A percentile compares a stretch with the other conserved stretches of the same genome.
phyloP scores from a whole-genome alignment of 2,797 vertebrate species.

The Acipenser oxyrinchus region DNA sequence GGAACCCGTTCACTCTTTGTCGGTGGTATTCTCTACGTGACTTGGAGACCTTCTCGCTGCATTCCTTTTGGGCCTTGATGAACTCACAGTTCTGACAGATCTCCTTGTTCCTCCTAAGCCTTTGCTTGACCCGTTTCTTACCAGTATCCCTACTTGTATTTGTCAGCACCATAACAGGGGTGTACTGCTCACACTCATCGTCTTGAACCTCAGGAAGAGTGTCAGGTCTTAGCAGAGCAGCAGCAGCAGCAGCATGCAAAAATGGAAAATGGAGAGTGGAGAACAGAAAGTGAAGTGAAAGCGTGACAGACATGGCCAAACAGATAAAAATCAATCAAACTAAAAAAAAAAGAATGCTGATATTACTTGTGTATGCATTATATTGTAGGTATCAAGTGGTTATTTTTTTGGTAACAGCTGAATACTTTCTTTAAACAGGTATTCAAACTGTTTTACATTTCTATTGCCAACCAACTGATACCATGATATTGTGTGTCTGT shows the following conservation, averaged over 20 bases:
- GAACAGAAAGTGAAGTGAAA: slow-evolving; percentile 40
- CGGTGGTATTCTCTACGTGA: slow-evolving; percentile 29
- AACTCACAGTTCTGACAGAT: slow-evolving; percentile 46
- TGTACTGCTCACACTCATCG: slow-evolving; percentile 57
- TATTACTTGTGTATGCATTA: too few species aligned
- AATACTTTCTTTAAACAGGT: too few species aligned
- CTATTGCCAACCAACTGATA: too few species aligned
- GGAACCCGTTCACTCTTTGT: slow-evolving; percentile 23
- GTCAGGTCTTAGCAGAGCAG: slow-evolving; percentile 50
- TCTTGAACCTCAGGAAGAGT: slow-evolving; percentile 66
- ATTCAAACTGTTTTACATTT: too few species aligned
- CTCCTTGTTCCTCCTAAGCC: slow-evolving; percentile 62
- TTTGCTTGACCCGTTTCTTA: slow-evolving; percentile 74
- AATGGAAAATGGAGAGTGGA: slow-evolving; percentile 44
- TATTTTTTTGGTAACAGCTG: too few species aligned
- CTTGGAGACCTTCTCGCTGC: slow-evolving; percentile 31
- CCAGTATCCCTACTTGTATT: slow-evolving; percentile 49
- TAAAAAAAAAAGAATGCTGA: neutral
- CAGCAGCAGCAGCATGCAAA: slow-evolving; percentile 45
- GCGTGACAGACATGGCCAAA: slow-evolving; percentile 22
- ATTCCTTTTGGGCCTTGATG: slow-evolving; percentile 44
- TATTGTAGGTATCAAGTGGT: too few species aligned
- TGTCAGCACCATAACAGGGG: slow-evolving; percentile 50
- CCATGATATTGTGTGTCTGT: too few species aligned
- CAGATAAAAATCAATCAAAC: slow-evolving; percentile 21